Conservation (phyloP, 2,113 vertebrate genomes). For the Alaudala cheleensis region DNA sequence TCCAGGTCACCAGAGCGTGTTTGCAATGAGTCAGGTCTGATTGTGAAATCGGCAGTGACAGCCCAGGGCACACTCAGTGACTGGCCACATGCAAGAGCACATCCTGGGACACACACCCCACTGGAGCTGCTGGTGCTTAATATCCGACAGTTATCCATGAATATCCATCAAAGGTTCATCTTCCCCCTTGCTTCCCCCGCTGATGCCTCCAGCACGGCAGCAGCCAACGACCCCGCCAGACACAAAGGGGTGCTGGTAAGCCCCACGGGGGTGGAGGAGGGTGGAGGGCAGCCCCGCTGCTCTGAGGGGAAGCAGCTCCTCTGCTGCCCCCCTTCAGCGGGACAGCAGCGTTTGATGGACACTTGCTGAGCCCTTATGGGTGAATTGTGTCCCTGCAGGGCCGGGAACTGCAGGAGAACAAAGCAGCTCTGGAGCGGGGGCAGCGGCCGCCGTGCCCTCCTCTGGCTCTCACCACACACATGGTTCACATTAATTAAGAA, state of each 20-base stretch:
- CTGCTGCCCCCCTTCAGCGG: neutral
- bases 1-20: neutral
- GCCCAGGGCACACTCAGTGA: neutral
- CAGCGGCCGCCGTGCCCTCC: neutral
- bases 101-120: rapidly evolving
- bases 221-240: rapidly evolving
- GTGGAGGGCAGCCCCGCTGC: neutral
- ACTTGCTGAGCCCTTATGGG: neutral
- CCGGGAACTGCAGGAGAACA: neutral
- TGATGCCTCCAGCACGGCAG: neutral
- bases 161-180: neutral
- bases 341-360: neutral
- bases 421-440: neutral
- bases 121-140: neutral
- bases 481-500: constrained; percentile 24
- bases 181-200: neutral
- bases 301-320: neutral
- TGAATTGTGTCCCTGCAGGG: neutral
- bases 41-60: neutral
- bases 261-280: neutral
- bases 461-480: neutral
- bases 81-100: neutral
- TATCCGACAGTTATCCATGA: rapidly evolving
- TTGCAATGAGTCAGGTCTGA: neutral
- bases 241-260: neutral